These are phyloP conservation scores for Drosophila pallidifrons DNA, from an alignment of 1,140 invertebrate species.

Conservation along the genomic window DNA sequence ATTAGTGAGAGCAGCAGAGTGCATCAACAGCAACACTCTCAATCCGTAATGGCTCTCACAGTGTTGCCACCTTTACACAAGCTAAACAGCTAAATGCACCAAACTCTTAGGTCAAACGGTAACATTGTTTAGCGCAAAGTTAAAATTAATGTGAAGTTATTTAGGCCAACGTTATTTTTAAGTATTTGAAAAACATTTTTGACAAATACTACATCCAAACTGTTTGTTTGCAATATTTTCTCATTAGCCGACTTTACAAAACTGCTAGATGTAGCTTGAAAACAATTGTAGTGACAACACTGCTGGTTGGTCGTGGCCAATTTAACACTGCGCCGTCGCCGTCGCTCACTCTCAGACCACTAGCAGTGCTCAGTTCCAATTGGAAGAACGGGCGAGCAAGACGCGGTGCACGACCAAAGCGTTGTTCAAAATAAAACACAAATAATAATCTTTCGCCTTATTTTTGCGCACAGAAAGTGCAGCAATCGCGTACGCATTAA, in stretches of 20 bases:
- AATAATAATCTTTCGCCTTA: conserved; percentile 46
- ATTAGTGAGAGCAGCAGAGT: conserved; percentile 14
- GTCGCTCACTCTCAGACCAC: conserved; percentile 44
- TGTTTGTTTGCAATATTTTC: neutral
- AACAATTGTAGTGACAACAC: conserved; percentile 24
- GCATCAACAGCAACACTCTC: conserved; percentile 11
- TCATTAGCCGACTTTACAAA: neutral
- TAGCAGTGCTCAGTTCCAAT: conserved; percentile 57
- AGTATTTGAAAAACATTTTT: neutral
- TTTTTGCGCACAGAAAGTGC: conserved; percentile 24
- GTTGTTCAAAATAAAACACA: conserved; percentile 49
- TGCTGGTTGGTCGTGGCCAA: conserved; percentile 27
- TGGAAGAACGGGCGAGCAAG: conserved; percentile 65
- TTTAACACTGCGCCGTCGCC: conserved; percentile 63
- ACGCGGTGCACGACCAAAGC: conserved; percentile 42
- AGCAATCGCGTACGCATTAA: conserved; percentile 27
- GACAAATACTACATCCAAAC: neutral
- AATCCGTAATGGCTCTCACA: conserved; percentile 10
- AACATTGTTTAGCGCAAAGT: no score
- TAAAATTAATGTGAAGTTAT: no score
- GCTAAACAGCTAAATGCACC: neutral
- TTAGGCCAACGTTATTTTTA: no score
- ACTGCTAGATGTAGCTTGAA: conserved; percentile 24
- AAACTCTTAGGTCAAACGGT: no score
- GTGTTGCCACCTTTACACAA: conserved; percentile 28